Evolutionary conservation across 2,797 vertebrate genomes (phyloP).

Genomic region (Balearica regulorum): DNA sequence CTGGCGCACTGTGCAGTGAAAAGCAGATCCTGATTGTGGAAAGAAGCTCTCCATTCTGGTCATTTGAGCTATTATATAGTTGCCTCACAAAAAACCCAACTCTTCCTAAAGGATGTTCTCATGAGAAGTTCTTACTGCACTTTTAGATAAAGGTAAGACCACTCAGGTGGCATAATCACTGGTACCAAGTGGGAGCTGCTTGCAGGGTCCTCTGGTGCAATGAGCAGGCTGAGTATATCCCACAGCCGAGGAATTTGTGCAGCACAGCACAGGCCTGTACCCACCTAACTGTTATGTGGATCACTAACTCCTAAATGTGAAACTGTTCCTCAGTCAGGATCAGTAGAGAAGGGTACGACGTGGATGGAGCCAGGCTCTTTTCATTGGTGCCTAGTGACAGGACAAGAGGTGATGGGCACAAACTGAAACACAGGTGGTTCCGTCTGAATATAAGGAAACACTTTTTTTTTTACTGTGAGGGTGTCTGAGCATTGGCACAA

Average conservation of each 20-base stretch:
- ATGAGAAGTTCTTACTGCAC: neutral
- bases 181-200: neutral
- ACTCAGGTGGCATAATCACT: rapidly evolving
- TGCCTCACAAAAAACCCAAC: neutral
- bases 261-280: neutral
- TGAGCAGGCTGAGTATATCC: neutral
- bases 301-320: neutral
- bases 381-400: neutral
- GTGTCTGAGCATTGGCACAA: neutral
- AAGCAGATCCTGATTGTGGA: neutral
- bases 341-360: neutral
- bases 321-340: neutral
- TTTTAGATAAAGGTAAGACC: neutral
- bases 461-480: neutral
- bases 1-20: neutral
- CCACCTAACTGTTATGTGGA: neutral
- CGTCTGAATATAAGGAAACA: neutral
- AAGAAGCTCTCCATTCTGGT: neutral
- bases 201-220: neutral
- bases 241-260: neutral
- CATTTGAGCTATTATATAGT: neutral
- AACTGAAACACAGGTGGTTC: neutral
- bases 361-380: neutral
- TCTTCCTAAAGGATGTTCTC: neutral
- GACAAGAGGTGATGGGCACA: neutral